These are phyloP conservation scores for Cynopterus brachyotis DNA, from an alignment of 2,113 vertebrate genomes.

Conservation along the genomic window DNA sequence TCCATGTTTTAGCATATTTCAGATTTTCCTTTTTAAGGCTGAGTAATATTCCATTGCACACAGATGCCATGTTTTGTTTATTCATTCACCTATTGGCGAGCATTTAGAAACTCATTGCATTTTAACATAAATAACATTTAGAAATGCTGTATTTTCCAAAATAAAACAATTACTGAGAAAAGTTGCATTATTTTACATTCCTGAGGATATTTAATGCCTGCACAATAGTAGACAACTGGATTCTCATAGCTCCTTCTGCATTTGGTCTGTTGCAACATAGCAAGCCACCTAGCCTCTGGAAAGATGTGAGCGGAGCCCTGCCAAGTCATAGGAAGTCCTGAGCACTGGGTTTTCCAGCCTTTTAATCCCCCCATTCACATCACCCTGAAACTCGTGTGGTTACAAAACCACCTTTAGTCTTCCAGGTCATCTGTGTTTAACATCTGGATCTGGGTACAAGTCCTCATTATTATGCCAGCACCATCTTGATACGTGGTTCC, in stretches of 20 bases:
- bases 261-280: background rate
- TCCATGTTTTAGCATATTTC: too few species aligned
- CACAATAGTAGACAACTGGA: background rate
- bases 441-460: background rate
- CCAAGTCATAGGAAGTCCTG: background rate
- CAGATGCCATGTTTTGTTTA: background rate
- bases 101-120: background rate
- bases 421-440: background rate
- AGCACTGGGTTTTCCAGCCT: background rate
- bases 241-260: background rate
- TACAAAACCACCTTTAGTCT: background rate
- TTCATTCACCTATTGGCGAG: background rate
- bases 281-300: background rate
- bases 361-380: background rate
- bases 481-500: background rate
- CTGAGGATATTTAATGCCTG: background rate
- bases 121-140: background rate
- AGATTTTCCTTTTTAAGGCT: background rate
- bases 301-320: background rate
- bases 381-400: background rate
- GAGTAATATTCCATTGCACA: background rate
- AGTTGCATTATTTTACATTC: background rate
- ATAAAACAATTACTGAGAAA: background rate
- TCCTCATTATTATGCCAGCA: background rate
- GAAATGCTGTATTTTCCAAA: background rate